Base-by-base conservation (phyloP, 1,140 invertebrate species). In the Berghia stephanieae region DNA sequence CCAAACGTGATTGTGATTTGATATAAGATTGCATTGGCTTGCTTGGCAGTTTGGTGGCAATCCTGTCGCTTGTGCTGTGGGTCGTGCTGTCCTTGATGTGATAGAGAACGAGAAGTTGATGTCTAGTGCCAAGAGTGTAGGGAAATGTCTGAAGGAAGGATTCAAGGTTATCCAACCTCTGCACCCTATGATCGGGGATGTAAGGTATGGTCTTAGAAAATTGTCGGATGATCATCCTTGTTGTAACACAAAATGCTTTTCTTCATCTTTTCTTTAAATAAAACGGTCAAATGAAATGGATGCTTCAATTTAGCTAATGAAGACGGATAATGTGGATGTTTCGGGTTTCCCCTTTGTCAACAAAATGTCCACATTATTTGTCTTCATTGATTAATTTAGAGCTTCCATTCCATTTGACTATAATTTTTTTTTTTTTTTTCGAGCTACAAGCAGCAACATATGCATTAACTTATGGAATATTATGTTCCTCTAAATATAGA, bases 31-130 rank as follows among this genome's bases (percentile, higher is more conserved):
- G n/a, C n/a, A n/a, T n/a, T n/a, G n/a, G n/a, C n/a, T n/a, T n/a
- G n/a, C n/a, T n/a, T n/a, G n/a, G n/a, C n/a, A 96, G 95, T 99
- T 96, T 87, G 98, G 97, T 5, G 98, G 98, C 10, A 99, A 99
- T 91, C 97, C 98, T 43, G 97, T 99, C 0, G 97, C 97, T 0
- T 98, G 97, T 87, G 96, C 97, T 0, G 94, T 98, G 78, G 96
- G 96, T 3, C 95, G 96, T 86, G 96, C 97, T 18, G 98, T 99
- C 6, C 93, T 99, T 85, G 95, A 98, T 84, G 94, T 96, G 0
- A 95, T 99, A 74, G 95, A 97, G 85, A 92, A 94, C 44, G 96
- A 99, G 82, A 86, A 92, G 55, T 90, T 99, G 18, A 91, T 93
- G 81, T 92, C 96, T 80, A 93, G 96, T 83, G 96, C 97, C 0